Evolutionary conservation across 2,888 invertebrate genomes (phyloP).

Genomic region (Aphidoletes aphidimyza): DNA sequence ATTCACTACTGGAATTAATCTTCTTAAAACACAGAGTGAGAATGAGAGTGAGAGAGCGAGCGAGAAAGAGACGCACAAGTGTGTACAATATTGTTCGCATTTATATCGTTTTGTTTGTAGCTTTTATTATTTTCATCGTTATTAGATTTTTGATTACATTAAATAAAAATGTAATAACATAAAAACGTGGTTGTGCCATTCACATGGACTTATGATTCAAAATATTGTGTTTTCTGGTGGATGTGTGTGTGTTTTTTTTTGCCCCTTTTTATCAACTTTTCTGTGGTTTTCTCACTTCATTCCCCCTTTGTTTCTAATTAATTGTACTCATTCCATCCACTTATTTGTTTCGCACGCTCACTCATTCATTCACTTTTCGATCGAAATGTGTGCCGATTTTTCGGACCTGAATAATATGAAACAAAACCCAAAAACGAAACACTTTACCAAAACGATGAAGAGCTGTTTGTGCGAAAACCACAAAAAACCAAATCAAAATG

Average conservation of each 20-base stretch:
- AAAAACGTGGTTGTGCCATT: too few relatives aligned
- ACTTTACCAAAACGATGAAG: neutral
- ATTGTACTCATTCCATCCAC: conserved; percentile 11
- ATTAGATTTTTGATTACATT: conserved; percentile 1
- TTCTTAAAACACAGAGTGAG: neutral
- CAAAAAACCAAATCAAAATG: conserved; percentile 17
- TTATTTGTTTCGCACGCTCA: too few relatives aligned
- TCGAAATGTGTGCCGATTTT: too few relatives aligned
- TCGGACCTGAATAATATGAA: neutral
- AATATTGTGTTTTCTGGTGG: neutral
- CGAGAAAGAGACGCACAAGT: too few relatives aligned
- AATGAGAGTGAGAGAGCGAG: too few relatives aligned
- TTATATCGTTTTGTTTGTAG: neutral
- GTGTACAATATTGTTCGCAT: conserved; percentile 10
- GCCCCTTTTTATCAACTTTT: neutral
- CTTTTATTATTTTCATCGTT: conserved; percentile 25
- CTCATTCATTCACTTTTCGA: too few relatives aligned
- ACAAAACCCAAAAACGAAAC: neutral
- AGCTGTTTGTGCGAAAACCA: conserved; percentile 26
- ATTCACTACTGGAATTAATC: conserved; percentile 5
- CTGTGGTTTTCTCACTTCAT: neutral
- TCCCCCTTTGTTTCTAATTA: conserved; percentile 9
- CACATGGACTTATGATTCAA: neutral
- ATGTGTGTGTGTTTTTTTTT: too few relatives aligned
- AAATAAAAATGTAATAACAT: neutral